Base-by-base conservation (phyloP, 2,888 invertebrate species). In the Acleris literana region DNA sequence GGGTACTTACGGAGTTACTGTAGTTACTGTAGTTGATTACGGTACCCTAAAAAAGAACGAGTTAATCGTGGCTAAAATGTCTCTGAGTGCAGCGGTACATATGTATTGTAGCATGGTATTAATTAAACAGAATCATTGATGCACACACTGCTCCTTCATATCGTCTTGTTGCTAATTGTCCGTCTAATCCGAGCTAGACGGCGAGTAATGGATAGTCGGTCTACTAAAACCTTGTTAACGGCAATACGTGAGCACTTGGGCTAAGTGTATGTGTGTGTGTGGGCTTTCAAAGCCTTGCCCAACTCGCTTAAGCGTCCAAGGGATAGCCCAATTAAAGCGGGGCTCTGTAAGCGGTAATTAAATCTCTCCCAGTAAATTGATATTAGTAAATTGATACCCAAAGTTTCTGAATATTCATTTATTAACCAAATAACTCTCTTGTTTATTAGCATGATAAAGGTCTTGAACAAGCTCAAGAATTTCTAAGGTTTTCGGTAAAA, bases 191-290 rank as follows among this genome's bases (percentile, higher is more conserved):
- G 7, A 64, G 49, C 48, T 29, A 55, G 48, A 59, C 59, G 49
- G 6, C 29, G 51, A 55, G 59, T 76, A 72, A 76, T 74, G 71
- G 71, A 70, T 68, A 71, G 72, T 57, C 68, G 70, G 71, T 70
- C 69, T 67, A 69, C 72, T 77, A 33, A 72, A 79, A 77, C 72
- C 72, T 72, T 68, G 80, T 79, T 76, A 79, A 77, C 71, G 68
- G 69, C 66, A 57, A 75, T 75, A 74, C 72, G 73, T 74, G 29
- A 70, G 72, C 72, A 70, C 75, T 75, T 70, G 69, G 70, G 72
- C 74, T 72, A 72, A 72, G 73, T 71, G 71, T 70, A 63, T n/a
- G n/a, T n/a, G n/a, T n/a, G n/a, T n/a, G n/a, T n/a, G n/a, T n/a
- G 62, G 72, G 71, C 72, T 76, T 74, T 71, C 70, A 71, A 72